Conservation (phyloP, 2,113 vertebrate genomes). For the Ptychochromis oligacanthus region DNA sequence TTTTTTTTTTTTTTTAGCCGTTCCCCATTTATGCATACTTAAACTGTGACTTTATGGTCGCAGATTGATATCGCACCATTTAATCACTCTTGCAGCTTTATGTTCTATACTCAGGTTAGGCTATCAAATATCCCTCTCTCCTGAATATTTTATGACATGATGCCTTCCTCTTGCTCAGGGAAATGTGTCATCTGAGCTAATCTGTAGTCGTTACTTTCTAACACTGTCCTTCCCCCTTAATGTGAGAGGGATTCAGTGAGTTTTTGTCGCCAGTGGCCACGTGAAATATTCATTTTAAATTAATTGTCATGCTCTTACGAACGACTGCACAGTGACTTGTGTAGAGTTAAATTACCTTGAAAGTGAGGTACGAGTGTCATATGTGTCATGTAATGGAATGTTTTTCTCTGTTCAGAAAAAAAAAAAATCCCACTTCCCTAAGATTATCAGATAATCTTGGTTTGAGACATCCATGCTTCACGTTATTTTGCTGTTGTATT, state of each 20-base stretch:
- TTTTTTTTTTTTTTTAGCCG: slow-evolving; percentile 5
- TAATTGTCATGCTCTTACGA: neutral
- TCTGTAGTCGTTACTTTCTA: neutral
- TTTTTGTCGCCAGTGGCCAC: slow-evolving; percentile 23
- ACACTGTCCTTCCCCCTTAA: neutral
- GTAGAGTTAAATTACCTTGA: slow-evolving; percentile 2
- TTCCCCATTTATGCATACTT: slow-evolving; percentile 31
- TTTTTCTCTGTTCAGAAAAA: neutral
- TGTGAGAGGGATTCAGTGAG: neutral
- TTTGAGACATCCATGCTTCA: neutral
- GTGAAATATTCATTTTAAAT: slow-evolving; percentile 47
- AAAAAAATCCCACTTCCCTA: neutral
- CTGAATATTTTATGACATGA: slow-evolving; percentile 59
- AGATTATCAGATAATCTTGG: neutral
- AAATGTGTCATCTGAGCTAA: slow-evolving; percentile 22
- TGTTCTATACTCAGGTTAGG: slow-evolving; percentile 20
- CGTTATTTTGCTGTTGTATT: too few species aligned
- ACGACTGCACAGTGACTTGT: neutral
- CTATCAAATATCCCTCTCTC: slow-evolving; percentile 45
- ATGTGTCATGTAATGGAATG: neutral
- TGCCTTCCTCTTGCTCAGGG: slow-evolving; percentile 13
- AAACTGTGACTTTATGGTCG: slow-evolving; percentile 48
- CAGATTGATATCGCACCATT: slow-evolving; percentile 47
- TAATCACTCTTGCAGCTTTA: slow-evolving; percentile 47
- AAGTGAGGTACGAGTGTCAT: slow-evolving; percentile 11